Base-by-base conservation (phyloP, 2,113 vertebrate genomes). In the Paramisgurnus dabryanus region DNA sequence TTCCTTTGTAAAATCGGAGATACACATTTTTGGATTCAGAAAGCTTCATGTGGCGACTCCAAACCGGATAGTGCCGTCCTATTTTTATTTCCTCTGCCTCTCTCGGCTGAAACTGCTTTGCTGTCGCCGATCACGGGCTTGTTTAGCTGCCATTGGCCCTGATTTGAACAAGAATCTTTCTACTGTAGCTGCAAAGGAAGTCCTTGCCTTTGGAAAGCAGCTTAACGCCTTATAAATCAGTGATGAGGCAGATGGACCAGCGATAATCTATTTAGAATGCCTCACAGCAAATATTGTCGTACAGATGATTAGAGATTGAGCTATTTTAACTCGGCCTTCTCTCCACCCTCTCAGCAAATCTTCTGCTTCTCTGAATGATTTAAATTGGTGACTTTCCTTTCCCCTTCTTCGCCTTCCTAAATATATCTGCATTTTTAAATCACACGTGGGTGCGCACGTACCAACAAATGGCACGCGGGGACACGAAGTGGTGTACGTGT, bases 251-350 rank as follows among this genome's bases (percentile, higher is more conserved):
- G 98, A 98, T 99, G 98, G 97, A 98, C 97, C 93, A 95, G 95
- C 96, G 96, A 98, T 99, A 98, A 99, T 99, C 98, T 99, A 98
- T 99, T 98, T 99, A 98, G 96, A 97, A 98, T 97, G 98, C 96
- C 97, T 98, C 95, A 96, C 97, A 98, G 97, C 98, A 96, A 99
- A 98, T 98, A 98, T 98, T 97, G 96, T 96, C 94, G 95, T 96
- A 95, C 95, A 96, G 96, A 97, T 96, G 96, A 98, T 98, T 96
- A 97, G 96, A 95, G 94, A 93, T 93, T 93, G 93, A 94, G 94
- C 94, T 95, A 94, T 96, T 96, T 97, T 95, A 95, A 94, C 93
- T 93, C 93, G 92, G 91, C 93, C 91, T 76, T 67, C 73, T 49
- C 88, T 90, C 91, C 80, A 84, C 85, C 87, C 78, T 82, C 87